Base-by-base conservation (phyloP, 2,797 vertebrate species). In the Gymnothorax reevesii region DNA sequence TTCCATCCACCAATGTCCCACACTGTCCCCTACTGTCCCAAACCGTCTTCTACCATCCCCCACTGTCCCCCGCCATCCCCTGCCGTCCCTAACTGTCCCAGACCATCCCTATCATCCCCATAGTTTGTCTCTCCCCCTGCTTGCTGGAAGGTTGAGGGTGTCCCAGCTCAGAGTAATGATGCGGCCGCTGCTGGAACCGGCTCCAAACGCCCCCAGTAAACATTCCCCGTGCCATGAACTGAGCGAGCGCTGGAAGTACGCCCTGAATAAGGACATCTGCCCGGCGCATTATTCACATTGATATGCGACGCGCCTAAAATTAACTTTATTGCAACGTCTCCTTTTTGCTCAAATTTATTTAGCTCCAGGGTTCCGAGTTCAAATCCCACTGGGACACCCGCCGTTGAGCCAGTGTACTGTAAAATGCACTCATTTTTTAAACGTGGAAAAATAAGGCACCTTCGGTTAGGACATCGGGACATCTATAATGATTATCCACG, bases 151-250 rank as follows among this genome's bases (percentile, higher is more conserved):
- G 89, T 89, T 75, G 83, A 86, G 88, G 90, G 49, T 79, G 75
- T 89, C 87, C 85, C 86, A 89, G 88, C 22, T 89, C 91, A 92
- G 92, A 94, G 91, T 94, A 94, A 95, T 93, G 92, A 93, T 94
- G 93, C 92, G 89, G 90, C 92, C 88, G 88, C 89, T 62, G 87
- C 71, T 83, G 87, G 86, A 88, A 88, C 90, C 69, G 92, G 92
- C 89, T 94, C 92, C 88, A 82, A 93, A 94, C 91, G 94, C 92
- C 93, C 92, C 94, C 94, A 93, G 88, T 94, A 93, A 92, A 90
- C 93, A 94, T 93, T 86, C 93, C 91, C 92, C 90, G 92, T 49
- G 91, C 89, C 93, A 94, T 94, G 93, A 92, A 91, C 90, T 88
- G 89, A 90, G 92, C 84, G 91, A 87, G 83, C 92, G 89, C 86